Evolutionary conservation across 1,140 invertebrate species (phyloP), one percentile per base, ranked within the genome.

Genomic region (Calycopis cecrops): DNA sequence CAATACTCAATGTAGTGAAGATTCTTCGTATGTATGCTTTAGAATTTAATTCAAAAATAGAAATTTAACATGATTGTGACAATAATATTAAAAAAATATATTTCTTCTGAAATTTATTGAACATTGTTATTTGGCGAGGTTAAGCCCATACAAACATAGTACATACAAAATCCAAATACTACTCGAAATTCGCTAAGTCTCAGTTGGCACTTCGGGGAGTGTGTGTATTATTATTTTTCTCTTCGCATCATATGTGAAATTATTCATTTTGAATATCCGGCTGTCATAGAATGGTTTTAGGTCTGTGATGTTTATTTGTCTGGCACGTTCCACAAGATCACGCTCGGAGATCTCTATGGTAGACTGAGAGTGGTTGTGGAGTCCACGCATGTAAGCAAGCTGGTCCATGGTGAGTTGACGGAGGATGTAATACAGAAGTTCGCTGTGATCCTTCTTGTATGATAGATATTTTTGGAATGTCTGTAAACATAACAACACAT

Each of bases 381-480:
- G 89, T 55, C 94, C 95, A 55, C 95, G 90, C 77, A 97, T 92
- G 74, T 96, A 99, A 1, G 94, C 91, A 48, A 98, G 88, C 75
- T 98, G 95, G 76, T 99, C 98, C 64, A 97, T 91, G 0, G 97
- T 93, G 55, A 99, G 89, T 82, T 99, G 97, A 38, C 97, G 94
- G 9, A 99, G 90, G 60, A 99, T 94, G 83, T 98, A 99, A 73
- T 99, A 96, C 0, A 99, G 87, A 10, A 99, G 89, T 77, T 99
- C 98, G 69, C 97, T 97, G 88, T 98, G 96, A 85, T 99, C 98
- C 73, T 96, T 95, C 70, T 97, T 97, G 89, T 95, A 99, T 3
- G 95, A 91, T 11, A 99, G 89, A 84, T 98, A 99, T 66, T 96
- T 93, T 63, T 94, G 93, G 90, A 99, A 99, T 67, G 94, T 95